A percentile compares a stretch with the other conserved stretches of the same genome.
phyloP scores from a whole-genome alignment of 2,113 vertebrate genomes.

The Dendropsophus ebraccatus region DNA sequence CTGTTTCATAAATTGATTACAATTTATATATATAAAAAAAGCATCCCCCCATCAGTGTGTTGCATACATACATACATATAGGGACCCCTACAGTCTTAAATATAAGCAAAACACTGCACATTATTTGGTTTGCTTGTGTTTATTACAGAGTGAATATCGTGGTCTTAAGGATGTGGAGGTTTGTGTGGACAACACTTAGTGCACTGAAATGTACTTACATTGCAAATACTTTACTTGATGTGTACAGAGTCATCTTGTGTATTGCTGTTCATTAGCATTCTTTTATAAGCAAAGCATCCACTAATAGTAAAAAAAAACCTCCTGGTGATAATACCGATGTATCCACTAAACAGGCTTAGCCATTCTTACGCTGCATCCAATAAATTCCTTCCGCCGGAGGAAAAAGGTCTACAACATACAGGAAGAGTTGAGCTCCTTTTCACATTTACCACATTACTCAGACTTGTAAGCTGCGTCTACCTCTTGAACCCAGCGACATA shows the following conservation, averaged over 20 bases:
- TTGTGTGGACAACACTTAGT: background rate
- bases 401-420: background rate
- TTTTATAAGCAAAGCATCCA: background rate
- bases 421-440: background rate
- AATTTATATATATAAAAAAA: conserved; percentile 62
- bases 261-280: background rate
- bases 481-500: conserved; percentile 82
- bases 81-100: conserved; percentile 32
- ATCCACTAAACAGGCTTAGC: background rate
- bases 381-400: background rate
- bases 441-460: conserved; percentile 67
- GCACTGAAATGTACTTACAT: background rate
- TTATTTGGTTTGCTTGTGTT: conserved; percentile 55
- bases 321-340: background rate
- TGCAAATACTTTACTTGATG: background rate
- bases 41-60: conserved; percentile 48
- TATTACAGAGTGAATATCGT: background rate
- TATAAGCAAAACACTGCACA: conserved; percentile 50
- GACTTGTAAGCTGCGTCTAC: conserved; percentile 83
- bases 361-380: background rate
- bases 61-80: conserved; percentile 56
- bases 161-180: background rate
- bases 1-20: conserved; percentile 24
- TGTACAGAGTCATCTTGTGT: background rate
- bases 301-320: background rate